A percentile compares a stretch with the other conserved stretches of the same genome.
Evolutionary conservation across 1,140 invertebrate genomes (phyloP).

Genomic region (Aphaenogaster ashmeadi): DNA sequence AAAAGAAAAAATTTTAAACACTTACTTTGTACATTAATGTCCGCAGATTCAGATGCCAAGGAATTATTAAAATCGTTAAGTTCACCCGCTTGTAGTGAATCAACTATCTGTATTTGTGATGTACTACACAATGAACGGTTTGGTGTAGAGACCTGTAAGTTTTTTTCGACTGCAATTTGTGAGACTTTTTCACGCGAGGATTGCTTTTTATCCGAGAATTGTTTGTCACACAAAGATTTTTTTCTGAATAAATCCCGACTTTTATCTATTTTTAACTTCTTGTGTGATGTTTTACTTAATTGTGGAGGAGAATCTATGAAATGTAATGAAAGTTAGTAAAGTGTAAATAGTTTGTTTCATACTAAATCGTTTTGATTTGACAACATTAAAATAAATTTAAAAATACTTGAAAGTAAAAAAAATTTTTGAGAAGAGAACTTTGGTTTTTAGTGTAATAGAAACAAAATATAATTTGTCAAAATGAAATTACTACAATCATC

Average conservation of each 20-base stretch:
- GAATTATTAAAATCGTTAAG: neutral
- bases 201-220: neutral
- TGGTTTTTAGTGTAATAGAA: neutral
- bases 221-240: neutral
- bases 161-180: neutral
- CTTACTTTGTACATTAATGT: constrained; percentile 20
- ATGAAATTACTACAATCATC: constrained; percentile 4
- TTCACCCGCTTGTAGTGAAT: neutral
- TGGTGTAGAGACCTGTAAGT: neutral
- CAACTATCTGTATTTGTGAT: neutral
- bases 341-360: neutral
- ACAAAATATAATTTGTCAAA: constrained; percentile 12
- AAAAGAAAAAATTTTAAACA: neutral
- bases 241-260: neutral
- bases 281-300: neutral
- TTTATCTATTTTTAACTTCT: constrained; percentile 4
- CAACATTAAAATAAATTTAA: constrained; percentile 4
- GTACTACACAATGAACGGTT: constrained; percentile 12
- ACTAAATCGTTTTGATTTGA: neutral
- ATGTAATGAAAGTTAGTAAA: constrained; percentile 28
- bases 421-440: neutral
- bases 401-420: neutral
- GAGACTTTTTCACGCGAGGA: neutral
- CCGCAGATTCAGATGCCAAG: neutral
- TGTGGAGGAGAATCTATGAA: constrained; percentile 3